These are phyloP conservation scores for Drosophila truncata DNA, from an alignment of 1,140 invertebrate genomes.

Conservation along the genomic window DNA sequence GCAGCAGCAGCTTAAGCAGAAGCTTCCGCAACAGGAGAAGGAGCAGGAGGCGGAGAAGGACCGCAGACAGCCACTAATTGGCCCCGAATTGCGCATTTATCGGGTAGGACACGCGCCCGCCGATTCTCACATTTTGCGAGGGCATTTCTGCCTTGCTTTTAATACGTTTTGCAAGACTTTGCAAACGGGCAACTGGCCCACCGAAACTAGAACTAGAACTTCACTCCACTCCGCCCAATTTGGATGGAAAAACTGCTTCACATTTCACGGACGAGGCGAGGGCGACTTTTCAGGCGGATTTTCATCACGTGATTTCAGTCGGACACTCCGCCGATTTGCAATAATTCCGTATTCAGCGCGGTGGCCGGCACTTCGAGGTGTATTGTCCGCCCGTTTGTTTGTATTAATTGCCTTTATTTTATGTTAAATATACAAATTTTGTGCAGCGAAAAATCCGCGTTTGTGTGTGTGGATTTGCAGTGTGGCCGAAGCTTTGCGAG, in stretches of 20 bases:
- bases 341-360: slow-evolving; percentile 26
- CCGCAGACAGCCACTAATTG: slow-evolving; percentile 67
- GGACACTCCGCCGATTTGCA: neutral
- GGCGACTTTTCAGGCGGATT: slow-evolving; percentile 71
- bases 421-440: slow-evolving; percentile 62
- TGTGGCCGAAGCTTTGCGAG: too few species aligned
- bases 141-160: slow-evolving; percentile 31
- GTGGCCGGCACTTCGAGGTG: slow-evolving; percentile 37
- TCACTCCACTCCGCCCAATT: slow-evolving; percentile 57
- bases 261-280: slow-evolving; percentile 64
- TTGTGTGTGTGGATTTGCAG: slow-evolving; percentile 46
- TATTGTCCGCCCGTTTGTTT: slow-evolving; percentile 33
- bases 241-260: slow-evolving; percentile 56
- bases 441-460: slow-evolving; percentile 65
- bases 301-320: slow-evolving; percentile 73
- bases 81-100: slow-evolving; percentile 74
- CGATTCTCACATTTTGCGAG: slow-evolving; percentile 55
- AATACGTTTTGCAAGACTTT: slow-evolving; percentile 25
- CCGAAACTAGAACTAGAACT: slow-evolving; percentile 20
- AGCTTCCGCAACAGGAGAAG: slow-evolving; percentile 18
- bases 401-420: slow-evolving; percentile 64
- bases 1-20: slow-evolving; percentile 22
- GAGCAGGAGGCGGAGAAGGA: slow-evolving; percentile 27
- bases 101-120: slow-evolving; percentile 58
- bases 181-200: neutral